Evolutionary conservation across 2,113 vertebrate species (phyloP).

Genomic region (Nanger granti): DNA sequence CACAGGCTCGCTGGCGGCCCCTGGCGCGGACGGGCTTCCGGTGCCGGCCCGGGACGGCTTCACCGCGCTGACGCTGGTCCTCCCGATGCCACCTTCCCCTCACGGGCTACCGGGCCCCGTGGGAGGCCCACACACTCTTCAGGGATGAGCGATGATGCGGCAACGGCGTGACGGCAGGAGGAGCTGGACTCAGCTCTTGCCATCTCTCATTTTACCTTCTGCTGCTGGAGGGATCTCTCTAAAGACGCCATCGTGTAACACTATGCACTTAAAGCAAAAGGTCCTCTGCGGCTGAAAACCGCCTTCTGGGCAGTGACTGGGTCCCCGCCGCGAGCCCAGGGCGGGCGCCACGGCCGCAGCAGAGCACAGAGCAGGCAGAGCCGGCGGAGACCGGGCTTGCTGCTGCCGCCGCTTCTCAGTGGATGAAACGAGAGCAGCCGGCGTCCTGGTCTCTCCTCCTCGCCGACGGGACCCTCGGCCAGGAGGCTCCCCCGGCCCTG

Average conservation of each 20-base stretch:
- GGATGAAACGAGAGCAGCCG: background rate
- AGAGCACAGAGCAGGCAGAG: background rate
- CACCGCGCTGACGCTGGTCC: background rate
- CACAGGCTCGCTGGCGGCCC: background rate
- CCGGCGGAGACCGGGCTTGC: background rate
- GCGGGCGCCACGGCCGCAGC: background rate
- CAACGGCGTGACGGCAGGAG: rapidly evolving
- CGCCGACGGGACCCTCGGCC: background rate
- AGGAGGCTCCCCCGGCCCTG: background rate
- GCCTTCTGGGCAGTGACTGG: background rate
- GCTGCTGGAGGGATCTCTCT: background rate
- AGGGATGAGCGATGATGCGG: background rate
- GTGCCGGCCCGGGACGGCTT: background rate
- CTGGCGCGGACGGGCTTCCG: slow-evolving; percentile 2
- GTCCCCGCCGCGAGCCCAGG: background rate
- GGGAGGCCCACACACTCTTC: background rate
- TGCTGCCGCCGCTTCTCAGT: background rate
- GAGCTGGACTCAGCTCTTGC: background rate
- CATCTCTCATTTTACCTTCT: background rate
- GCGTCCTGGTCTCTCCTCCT: background rate
- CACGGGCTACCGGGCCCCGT: background rate
- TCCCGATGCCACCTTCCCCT: background rate
- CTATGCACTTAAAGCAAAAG: background rate
- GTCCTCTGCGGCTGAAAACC: background rate
- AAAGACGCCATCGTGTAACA: background rate